A percentile compares a stretch with the other conserved stretches of the same genome.
These are phyloP conservation scores for Rotaria macrura DNA, from an alignment of 2,888 invertebrate species.

Conservation along the genomic window DNA sequence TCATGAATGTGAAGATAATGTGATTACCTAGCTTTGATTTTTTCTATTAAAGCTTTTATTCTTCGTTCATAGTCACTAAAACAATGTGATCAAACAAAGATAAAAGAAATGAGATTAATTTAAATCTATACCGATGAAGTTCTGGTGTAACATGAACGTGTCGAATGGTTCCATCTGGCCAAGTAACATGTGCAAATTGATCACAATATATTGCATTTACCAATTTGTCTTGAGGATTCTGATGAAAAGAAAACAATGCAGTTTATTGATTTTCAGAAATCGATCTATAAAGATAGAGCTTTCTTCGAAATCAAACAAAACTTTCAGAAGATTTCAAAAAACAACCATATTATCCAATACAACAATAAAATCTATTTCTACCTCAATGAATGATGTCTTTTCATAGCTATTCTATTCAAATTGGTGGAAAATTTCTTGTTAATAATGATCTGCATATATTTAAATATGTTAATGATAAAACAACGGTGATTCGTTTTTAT, in stretches of 20 bases:
- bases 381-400: too few relatives aligned
- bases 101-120: neutral
- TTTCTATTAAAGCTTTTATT: neutral
- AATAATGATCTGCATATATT: too few relatives aligned
- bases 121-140: slow-evolving; percentile 39
- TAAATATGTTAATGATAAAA: too few relatives aligned
- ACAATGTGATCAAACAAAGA: neutral
- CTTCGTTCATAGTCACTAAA: slow-evolving; percentile 1
- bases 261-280: too few relatives aligned
- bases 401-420: too few relatives aligned
- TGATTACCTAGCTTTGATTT: neutral
- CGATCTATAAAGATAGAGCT: too few relatives aligned
- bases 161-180: slow-evolving; percentile 46
- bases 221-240: slow-evolving; percentile 43
- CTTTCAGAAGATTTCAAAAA: too few relatives aligned
- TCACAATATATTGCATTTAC: slow-evolving; percentile 50
- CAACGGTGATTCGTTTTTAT: too few relatives aligned
- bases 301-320: too few relatives aligned
- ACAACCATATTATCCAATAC: too few relatives aligned
- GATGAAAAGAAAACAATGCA: neutral
- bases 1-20: neutral
- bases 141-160: slow-evolving; percentile 50
- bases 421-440: too few relatives aligned
- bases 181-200: slow-evolving; percentile 46
- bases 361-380: too few relatives aligned